These are phyloP conservation scores for Paraescarpia echinospica DNA, from an alignment of 1,140 invertebrate genomes.

Conservation along the genomic window DNA sequence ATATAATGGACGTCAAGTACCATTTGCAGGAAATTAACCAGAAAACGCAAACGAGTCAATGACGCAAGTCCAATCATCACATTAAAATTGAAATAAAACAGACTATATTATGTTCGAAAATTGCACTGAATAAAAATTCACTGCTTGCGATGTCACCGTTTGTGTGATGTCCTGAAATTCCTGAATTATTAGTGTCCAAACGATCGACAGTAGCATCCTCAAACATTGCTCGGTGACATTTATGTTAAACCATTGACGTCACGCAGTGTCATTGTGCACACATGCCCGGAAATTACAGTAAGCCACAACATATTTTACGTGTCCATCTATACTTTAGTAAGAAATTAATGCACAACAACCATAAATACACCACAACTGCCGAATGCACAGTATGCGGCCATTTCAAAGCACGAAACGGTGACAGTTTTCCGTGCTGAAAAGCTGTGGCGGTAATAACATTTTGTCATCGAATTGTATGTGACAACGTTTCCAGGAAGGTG, in stretches of 20 bases:
- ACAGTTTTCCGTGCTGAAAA: neutral
- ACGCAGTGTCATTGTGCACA: neutral
- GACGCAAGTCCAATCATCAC: neutral
- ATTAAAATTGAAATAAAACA: neutral
- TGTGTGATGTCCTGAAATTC: neutral
- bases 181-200: neutral
- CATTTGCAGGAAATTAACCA: neutral
- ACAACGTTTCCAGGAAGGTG: neutral
- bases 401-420: neutral
- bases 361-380: neutral
- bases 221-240: neutral
- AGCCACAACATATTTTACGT: neutral
- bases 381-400: neutral
- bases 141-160: neutral
- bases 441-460: neutral
- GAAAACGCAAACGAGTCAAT: neutral
- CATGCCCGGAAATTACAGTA: neutral
- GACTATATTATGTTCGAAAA: neutral
- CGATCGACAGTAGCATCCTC: neutral
- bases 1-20: neutral
- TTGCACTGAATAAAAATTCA: neutral
- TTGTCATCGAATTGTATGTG: neutral
- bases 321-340: no score
- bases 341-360: neutral
- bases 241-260: neutral